Evolutionary conservation across 1,140 invertebrate species (phyloP).

Genomic region (Protaetia brevitarsis): DNA sequence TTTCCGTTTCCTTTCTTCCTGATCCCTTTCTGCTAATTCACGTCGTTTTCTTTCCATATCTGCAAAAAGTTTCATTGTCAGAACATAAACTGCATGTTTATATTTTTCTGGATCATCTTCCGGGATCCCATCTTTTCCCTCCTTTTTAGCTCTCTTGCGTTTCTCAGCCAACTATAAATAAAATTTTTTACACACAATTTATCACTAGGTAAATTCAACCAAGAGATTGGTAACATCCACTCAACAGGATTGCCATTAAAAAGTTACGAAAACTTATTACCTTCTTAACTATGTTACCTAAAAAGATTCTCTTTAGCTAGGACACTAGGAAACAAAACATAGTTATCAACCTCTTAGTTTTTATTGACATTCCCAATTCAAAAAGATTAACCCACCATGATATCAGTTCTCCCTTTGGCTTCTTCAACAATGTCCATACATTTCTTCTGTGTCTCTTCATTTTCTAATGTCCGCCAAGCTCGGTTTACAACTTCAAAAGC

Average conservation of each 20-base stretch:
- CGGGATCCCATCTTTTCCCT: slow-evolving; percentile 81
- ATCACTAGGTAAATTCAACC: not conserved
- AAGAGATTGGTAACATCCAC: slow-evolving; percentile 12
- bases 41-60: slow-evolving; percentile 89
- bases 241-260: not conserved
- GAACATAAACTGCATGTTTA: slow-evolving; percentile 92
- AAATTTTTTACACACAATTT: not conserved
- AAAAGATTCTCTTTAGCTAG: no score
- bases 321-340: not conserved
- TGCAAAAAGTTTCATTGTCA: slow-evolving; percentile 98
- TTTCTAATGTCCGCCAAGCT: slow-evolving; percentile 94
- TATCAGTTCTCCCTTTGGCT: slow-evolving; percentile 89
- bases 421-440: slow-evolving; percentile 97
- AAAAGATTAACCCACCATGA: slow-evolving; percentile 68
- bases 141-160: slow-evolving; percentile 91
- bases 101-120: slow-evolving; percentile 94
- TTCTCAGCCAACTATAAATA: slow-evolving; percentile 83
- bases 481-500: slow-evolving; percentile 95
- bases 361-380: not conserved
- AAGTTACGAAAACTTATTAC: no score
- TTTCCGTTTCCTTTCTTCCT: slow-evolving; percentile 93
- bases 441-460: slow-evolving; percentile 89
- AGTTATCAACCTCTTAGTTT: slow-evolving; percentile 13
- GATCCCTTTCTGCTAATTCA: slow-evolving; percentile 81
- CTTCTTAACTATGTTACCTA: not conserved